Percentiles rank a stretch among this genome's conserved stretches.
Evolutionary conservation across 1,140 invertebrate genomes (phyloP).

Genomic region (Stratiolaelaps scimitus): DNA sequence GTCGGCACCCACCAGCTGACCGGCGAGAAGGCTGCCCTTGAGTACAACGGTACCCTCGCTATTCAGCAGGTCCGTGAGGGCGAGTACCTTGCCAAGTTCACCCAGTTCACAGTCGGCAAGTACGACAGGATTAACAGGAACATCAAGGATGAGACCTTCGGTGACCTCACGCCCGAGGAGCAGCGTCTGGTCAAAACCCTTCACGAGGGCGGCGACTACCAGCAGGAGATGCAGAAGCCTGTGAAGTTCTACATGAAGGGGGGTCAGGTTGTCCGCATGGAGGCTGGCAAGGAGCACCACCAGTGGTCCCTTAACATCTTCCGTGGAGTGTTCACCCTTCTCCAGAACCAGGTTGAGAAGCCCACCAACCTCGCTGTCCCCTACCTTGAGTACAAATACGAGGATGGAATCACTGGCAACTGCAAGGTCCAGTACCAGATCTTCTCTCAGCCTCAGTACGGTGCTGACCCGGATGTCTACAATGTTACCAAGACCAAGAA

Average conservation of each 20-base stretch:
- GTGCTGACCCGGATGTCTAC: not conserved
- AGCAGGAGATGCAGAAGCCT: slow-evolving; percentile 22
- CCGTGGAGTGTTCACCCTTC: slow-evolving; percentile 20
- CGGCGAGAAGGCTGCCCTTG: slow-evolving; percentile 13
- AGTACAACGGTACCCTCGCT: slow-evolving; percentile 12
- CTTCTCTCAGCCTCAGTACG: slow-evolving; percentile 7
- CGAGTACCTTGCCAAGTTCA: slow-evolving; percentile 23
- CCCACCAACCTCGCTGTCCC: not conserved
- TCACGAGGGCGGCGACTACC: not conserved
- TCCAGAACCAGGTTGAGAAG: slow-evolving; percentile 19
- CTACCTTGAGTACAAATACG: slow-evolving; percentile 25
- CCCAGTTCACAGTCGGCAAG: slow-evolving; percentile 7
- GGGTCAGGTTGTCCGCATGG: slow-evolving; percentile 14
- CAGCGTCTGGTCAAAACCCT: slow-evolving; percentile 1
- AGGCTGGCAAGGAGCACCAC: slow-evolving; percentile 16
- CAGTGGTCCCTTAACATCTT: slow-evolving; percentile 27
- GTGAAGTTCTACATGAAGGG: slow-evolving; percentile 26
- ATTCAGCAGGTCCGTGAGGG: slow-evolving; percentile 14
- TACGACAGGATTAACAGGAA: slow-evolving; percentile 23
- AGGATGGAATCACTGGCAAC: slow-evolving; percentile 11
- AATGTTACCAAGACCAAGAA: slow-evolving; percentile 20
- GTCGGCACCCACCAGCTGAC: slow-evolving; percentile 6
- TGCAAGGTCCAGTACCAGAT: slow-evolving; percentile 27
- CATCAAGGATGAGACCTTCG: slow-evolving; percentile 22
- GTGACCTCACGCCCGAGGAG: slow-evolving; percentile 11